Evolutionary conservation across 2,888 invertebrate genomes (phyloP).

Genomic region (Xylota segnis): DNA sequence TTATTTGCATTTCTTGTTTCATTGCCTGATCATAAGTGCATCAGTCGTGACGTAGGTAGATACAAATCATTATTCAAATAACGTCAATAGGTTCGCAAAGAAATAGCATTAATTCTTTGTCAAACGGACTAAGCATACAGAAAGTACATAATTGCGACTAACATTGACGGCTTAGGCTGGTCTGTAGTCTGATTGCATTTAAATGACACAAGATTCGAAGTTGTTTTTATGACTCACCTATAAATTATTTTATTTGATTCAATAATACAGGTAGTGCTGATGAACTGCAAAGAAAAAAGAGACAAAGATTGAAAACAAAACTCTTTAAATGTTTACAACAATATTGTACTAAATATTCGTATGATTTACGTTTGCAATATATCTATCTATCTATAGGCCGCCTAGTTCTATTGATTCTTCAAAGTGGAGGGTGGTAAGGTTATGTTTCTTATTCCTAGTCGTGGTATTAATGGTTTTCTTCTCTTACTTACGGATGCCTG

Average conservation of each 20-base stretch:
- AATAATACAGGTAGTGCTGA: too few species aligned
- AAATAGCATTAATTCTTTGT: background rate
- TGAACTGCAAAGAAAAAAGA: conserved; percentile 19
- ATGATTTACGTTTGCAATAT: too few species aligned
- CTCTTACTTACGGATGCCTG: too few species aligned
- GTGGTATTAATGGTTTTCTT: too few species aligned
- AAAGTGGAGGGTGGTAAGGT: too few species aligned
- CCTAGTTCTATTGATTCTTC: too few species aligned
- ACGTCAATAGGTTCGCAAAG: background rate
- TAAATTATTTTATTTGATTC: background rate
- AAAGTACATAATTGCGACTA: background rate
- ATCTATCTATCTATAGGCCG: too few species aligned
- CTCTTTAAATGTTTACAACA: too few species aligned
- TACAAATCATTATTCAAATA: background rate
- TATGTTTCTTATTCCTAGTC: too few species aligned
- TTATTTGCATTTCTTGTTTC: background rate
- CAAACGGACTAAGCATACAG: background rate
- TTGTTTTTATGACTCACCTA: conserved; percentile 10
- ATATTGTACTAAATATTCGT: too few species aligned
- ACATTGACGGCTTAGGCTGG: conserved; percentile 4
- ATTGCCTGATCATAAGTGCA: background rate
- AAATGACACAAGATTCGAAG: background rate
- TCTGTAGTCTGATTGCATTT: conserved; percentile 8
- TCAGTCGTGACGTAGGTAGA: conserved; percentile 7
- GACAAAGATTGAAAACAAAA: too few species aligned